Percentiles rank a stretch among this genome's conserved stretches.
Conservation (phyloP, 2,797 vertebrate genomes). For the Falco berigora region DNA sequence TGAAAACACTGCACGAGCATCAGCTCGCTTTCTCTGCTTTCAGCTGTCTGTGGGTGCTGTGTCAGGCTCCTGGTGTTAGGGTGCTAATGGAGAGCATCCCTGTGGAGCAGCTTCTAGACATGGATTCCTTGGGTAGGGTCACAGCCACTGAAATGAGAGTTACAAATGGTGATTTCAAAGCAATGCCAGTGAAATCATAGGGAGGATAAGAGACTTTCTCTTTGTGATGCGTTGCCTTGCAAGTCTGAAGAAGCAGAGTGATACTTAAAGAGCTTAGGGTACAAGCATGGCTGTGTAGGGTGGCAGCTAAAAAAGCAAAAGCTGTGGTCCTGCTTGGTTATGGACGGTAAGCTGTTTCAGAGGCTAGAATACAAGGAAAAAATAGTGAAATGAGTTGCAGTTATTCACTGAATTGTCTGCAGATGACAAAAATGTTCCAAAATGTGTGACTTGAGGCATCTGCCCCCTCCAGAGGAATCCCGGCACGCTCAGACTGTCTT, state of each 20-base stretch:
- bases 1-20: fast-evolving
- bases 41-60: not conserved
- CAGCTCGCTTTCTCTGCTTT: not conserved
- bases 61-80: not conserved
- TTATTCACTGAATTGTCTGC: not conserved
- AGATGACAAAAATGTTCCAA: not conserved
- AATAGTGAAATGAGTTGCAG: fast-evolving
- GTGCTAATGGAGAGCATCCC: not conserved
- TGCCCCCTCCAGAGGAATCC: slow-evolving; percentile 78
- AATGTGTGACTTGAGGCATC: not conserved
- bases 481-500: slow-evolving; percentile 84
- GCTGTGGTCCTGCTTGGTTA: not conserved
- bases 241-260: not conserved
- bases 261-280: not conserved
- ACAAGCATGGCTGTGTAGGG: not conserved
- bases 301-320: not conserved
- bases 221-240: not conserved
- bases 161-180: fast-evolving
- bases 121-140: not conserved
- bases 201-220: not conserved
- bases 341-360: not conserved
- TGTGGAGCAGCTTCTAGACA: fast-evolving
- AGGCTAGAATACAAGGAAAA: too few species aligned
- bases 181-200: fast-evolving
- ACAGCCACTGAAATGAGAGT: not conserved